These are phyloP conservation scores for Ceratosolen fusciceps DNA, from an alignment of 1,140 invertebrate species.

Conservation along the genomic window DNA sequence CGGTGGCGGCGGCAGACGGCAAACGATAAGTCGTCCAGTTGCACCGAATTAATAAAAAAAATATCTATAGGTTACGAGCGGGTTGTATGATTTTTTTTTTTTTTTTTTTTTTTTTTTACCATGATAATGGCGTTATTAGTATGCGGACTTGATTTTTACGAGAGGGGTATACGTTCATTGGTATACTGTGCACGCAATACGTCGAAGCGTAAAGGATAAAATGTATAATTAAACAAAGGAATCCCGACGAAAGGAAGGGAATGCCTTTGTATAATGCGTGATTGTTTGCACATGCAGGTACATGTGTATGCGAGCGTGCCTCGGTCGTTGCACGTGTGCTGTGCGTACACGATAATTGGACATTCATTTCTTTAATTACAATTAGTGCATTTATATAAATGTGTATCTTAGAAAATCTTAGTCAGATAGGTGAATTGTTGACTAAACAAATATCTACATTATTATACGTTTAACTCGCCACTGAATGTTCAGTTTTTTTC, in stretches of 20 bases:
- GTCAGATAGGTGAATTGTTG: slow-evolving; percentile 7
- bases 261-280: neutral
- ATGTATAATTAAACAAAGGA: neutral
- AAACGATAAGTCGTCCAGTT: no score
- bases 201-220: neutral
- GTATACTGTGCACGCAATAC: neutral
- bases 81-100: slow-evolving; percentile 1
- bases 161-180: neutral
- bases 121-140: neutral
- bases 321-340: neutral
- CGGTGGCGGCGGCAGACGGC: neutral
- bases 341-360: neutral
- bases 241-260: neutral
- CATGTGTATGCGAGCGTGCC: neutral
- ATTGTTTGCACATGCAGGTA: slow-evolving; percentile 12
- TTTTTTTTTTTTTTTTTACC: no score
- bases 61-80: no score
- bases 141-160: neutral
- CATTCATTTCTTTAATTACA: slow-evolving; percentile 2
- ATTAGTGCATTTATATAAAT: neutral
- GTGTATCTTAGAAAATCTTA: neutral
- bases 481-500: slow-evolving; percentile 39
- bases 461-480: slow-evolving; percentile 37
- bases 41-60: no score
- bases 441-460: neutral